Percentiles rank a stretch among this genome's conserved stretches.
Evolutionary conservation across 2,797 vertebrate species (phyloP).

Genomic region (Oreonectes daqikongensis): DNA sequence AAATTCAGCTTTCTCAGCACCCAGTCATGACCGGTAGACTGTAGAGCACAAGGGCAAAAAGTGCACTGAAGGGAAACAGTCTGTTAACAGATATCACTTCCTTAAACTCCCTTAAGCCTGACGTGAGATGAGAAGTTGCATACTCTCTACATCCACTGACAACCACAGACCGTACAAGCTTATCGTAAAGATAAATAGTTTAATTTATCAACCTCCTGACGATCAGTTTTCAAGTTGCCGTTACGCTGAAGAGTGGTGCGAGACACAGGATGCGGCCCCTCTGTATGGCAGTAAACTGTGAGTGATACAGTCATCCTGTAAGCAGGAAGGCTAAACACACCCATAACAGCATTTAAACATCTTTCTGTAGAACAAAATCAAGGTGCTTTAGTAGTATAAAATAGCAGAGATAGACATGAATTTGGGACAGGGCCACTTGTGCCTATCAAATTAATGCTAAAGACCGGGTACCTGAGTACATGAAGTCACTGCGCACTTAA

Average conservation of each 20-base stretch:
- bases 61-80: conserved; percentile 31
- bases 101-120: conserved; percentile 67
- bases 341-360: neutral
- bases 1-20: conserved; percentile 35
- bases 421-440: neutral
- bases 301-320: neutral
- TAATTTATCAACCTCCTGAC: too few species aligned
- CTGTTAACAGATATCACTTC: conserved; percentile 66
- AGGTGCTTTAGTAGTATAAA: neutral
- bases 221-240: neutral
- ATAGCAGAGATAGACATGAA: neutral
- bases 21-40: conserved; percentile 41
- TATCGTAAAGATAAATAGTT: neutral
- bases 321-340: conserved; percentile 19
- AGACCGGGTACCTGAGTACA: too few species aligned
- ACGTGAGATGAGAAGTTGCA: conserved; percentile 33
- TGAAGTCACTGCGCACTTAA: too few species aligned
- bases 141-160: neutral
- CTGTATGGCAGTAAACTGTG: neutral
- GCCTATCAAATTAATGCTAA: neutral
- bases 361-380: neutral
- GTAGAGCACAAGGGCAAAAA: conserved; percentile 15
- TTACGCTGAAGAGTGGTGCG: conserved; percentile 7
- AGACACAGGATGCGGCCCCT: conserved; percentile 18
- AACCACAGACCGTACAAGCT: conserved; percentile 15